Evolutionary conservation across 2,797 vertebrate species (phyloP).

Genomic region (Karalla daura): DNA sequence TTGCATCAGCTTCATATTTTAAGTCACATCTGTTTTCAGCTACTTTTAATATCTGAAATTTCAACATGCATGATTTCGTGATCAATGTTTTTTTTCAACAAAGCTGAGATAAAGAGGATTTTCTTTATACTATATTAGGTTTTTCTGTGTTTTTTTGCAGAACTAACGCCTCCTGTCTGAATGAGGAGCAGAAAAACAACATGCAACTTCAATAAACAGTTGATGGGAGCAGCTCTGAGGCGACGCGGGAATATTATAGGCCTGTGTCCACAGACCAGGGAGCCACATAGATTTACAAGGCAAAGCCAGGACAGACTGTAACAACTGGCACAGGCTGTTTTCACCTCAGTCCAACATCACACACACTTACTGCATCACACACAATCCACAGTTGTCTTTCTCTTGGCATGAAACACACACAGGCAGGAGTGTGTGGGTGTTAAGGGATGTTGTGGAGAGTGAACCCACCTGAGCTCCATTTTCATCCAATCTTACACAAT

Average conservation of each 20-base stretch:
- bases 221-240: conserved; percentile 30
- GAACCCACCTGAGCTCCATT: conserved; percentile 17
- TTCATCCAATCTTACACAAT: background rate
- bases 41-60: too few relatives aligned
- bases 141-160: background rate
- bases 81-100: too few relatives aligned
- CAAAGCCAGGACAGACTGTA: conserved; percentile 38
- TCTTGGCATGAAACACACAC: conserved; percentile 37
- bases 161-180: background rate
- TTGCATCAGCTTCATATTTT: too few relatives aligned
- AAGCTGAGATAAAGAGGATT: too few relatives aligned
- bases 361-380: conserved; percentile 58
- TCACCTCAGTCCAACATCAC: conserved; percentile 58
- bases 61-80: too few relatives aligned
- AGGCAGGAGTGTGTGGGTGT: conserved; percentile 34
- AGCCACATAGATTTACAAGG: conserved; percentile 22
- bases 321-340: conserved; percentile 29
- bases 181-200: conserved; percentile 23
- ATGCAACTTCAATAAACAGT: conserved; percentile 22
- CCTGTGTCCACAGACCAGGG: background rate
- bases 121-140: too few relatives aligned
- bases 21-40: too few relatives aligned
- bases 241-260: background rate
- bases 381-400: conserved; percentile 44
- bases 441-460: conserved; percentile 5